phyloP scores from a whole-genome alignment of 2,888 invertebrate genomes.

The Luffia ferchaultella region DNA sequence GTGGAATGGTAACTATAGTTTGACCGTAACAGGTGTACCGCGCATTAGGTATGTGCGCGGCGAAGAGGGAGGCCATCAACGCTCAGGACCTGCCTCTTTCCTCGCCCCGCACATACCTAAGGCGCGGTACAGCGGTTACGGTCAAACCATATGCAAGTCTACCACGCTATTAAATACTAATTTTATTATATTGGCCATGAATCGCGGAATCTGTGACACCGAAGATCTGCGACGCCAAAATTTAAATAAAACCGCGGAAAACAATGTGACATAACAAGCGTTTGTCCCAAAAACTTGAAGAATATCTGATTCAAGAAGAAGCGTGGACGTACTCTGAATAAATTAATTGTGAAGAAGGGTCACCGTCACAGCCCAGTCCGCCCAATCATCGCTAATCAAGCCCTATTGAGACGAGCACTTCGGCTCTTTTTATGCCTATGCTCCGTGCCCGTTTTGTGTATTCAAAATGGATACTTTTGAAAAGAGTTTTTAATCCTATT shows the following conservation, averaged over 20 bases:
- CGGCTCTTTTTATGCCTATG: constrained; percentile 21
- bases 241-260: neutral
- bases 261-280: neutral
- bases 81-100: no score
- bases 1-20: no score
- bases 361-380: constrained; percentile 23
- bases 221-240: no score
- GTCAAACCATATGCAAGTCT: no score
- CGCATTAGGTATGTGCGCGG: no score
- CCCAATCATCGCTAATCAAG: constrained; percentile 49
- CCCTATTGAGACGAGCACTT: constrained; percentile 35
- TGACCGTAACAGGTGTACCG: no score
- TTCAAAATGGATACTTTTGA: constrained; percentile 6
- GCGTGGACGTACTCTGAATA: constrained; percentile 51
- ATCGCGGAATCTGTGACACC: no score
- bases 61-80: no score
- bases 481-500: constrained; percentile 2
- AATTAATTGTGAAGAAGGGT: constrained; percentile 52
- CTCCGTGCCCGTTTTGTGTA: constrained; percentile 1
- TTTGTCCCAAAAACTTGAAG: neutral
- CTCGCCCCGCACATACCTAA: no score
- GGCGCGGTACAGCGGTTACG: no score
- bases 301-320: constrained; percentile 8
- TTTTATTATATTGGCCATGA: no score
- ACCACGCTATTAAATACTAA: no score